These are phyloP conservation scores for Nothura maculosa DNA, from an alignment of 2,797 vertebrate genomes.

Conservation along the genomic window DNA sequence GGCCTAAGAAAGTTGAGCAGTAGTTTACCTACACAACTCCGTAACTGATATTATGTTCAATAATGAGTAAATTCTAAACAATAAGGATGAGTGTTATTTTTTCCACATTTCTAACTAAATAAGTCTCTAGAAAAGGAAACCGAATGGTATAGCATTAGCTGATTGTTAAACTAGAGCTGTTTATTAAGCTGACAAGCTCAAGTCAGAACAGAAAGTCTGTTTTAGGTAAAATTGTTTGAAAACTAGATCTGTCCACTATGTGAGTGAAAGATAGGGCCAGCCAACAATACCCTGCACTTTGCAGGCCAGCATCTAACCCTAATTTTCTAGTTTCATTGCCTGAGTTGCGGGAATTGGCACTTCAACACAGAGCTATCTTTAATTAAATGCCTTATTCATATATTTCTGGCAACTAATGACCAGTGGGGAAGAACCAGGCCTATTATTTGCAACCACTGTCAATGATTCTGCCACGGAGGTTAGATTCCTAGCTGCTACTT, in stretches of 20 bases:
- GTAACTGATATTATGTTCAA: not conserved
- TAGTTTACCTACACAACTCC: not conserved
- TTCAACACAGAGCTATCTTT: not conserved
- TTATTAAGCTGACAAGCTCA: not conserved
- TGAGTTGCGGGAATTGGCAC: not conserved
- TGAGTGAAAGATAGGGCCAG: not conserved
- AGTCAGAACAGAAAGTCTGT: not conserved
- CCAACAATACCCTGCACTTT: not conserved
- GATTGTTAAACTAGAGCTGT: not conserved
- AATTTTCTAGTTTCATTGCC: constrained; percentile 5
- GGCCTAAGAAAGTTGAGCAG: not conserved
- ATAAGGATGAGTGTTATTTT: not conserved
- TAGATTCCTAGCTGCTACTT: not conserved
- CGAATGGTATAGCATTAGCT: not conserved
- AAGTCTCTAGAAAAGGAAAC: not conserved
- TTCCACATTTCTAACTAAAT: not conserved
- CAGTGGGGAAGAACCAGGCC: not conserved
- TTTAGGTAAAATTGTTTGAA: not conserved
- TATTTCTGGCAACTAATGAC: constrained; percentile 9
- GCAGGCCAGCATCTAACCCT: not conserved
- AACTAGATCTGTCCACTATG: not conserved
- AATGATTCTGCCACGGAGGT: not conserved
- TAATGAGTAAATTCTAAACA: not conserved
- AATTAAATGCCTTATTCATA: not conserved
- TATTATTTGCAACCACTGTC: not conserved